Base-by-base conservation (phyloP, 2,888 invertebrate species). In the Dioctria rufipes region DNA sequence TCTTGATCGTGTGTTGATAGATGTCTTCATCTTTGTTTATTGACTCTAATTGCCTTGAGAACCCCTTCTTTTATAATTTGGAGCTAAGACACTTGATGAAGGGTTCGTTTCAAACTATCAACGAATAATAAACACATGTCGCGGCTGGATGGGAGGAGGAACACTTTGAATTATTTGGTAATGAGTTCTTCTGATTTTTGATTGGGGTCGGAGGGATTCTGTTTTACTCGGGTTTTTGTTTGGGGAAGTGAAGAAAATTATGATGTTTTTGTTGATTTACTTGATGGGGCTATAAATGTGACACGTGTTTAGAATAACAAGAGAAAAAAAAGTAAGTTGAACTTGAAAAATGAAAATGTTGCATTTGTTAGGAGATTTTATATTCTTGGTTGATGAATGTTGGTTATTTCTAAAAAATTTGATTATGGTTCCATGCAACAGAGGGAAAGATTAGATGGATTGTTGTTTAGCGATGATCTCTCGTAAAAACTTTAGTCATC, bases 1-100 rank as follows among this genome's bases (percentile, higher is more conserved):
- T 78, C 49, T 78, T 81, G 63, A 77, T 77, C 77, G 63, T 51
- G 77, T 77, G 77, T 77, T 77, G 77, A 77, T 77, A 61, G 77
- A 77, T 77, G 77, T 77, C 63, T 77, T 77, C 77, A 77, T 77
- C 77, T 43, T 63, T 61, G 61, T 77, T 77, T 77, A 77, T 77
- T 77, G 77, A 49, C 49, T 63, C 77, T 77, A 77, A 77, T 77
- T 77, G 77, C 43, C 61, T 9, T 46, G 49, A 13, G 77, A 77
- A 77, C 60, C 63, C 77, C 63, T 77, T 77, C 63, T 5, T 73
- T 39, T 51, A 9, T 9, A 73, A 60, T 58, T 73, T 39, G 73
- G 73, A 25, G 73, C 54, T 13, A 25, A 25, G 25, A 11, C 58
- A n/a, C 54, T 8, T 11, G 61, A 25, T 58, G 58, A 73, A 60